Evolutionary conservation across 2,888 invertebrate genomes (phyloP).

Genomic region (Schizaphis graminum): DNA sequence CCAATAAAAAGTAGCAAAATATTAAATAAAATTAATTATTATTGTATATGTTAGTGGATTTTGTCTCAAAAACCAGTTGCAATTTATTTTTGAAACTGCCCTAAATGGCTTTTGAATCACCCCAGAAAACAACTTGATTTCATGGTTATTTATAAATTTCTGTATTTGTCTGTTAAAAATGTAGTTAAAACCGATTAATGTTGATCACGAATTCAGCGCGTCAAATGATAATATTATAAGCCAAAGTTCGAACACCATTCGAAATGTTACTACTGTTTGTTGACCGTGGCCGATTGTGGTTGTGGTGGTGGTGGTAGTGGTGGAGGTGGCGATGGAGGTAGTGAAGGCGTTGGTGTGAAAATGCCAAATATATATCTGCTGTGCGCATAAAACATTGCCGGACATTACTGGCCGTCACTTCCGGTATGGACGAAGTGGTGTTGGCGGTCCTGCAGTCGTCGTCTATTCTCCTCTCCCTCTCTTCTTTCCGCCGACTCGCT

Average conservation of each 20-base stretch:
- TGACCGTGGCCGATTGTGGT: background rate
- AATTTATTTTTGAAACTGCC: background rate
- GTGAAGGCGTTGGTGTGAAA: slow-evolving; percentile 32
- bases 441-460: slow-evolving; percentile 46
- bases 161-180: background rate
- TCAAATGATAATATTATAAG: background rate
- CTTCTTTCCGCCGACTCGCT: background rate
- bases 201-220: background rate
- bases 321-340: background rate
- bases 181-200: background rate
- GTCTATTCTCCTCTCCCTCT: background rate
- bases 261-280: slow-evolving; percentile 10
- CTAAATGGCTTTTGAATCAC: background rate
- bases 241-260: background rate
- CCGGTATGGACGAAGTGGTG: slow-evolving; percentile 45
- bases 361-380: background rate
- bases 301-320: background rate
- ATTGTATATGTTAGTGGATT: background rate
- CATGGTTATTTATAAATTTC: background rate
- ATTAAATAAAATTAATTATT: background rate
- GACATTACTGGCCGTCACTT: slow-evolving; percentile 62
- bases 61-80: background rate
- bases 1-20: too few relatives aligned
- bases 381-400: slow-evolving; percentile 54
- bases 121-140: background rate